Percentiles rank a stretch among this genome's conserved stretches.
Evolutionary conservation across 2,888 invertebrate species (phyloP).

Genomic region (Eledone cirrhosa): DNA sequence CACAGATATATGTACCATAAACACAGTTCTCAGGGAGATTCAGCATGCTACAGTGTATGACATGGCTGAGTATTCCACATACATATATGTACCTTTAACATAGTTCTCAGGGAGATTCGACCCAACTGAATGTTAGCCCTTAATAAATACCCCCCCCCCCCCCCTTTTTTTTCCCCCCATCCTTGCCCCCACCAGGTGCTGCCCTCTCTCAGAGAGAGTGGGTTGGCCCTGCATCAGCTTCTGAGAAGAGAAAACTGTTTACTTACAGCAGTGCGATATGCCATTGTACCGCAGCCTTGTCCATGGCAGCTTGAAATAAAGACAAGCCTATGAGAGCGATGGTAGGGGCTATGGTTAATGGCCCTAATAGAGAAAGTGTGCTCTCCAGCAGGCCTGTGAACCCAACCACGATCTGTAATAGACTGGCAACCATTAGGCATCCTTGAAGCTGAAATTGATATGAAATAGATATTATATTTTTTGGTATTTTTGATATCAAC

Average conservation of each 20-base stretch:
- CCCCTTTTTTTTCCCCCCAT: too few species aligned
- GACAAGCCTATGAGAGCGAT: slow-evolving; percentile 84
- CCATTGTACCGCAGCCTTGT: slow-evolving; percentile 83
- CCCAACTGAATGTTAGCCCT: too few species aligned
- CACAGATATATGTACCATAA: too few species aligned
- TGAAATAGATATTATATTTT: neutral
- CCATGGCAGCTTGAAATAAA: slow-evolving; percentile 81
- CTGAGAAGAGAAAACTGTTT: neutral
- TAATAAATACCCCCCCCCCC: too few species aligned
- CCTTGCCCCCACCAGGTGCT: too few species aligned
- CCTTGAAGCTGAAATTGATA: slow-evolving; percentile 73
- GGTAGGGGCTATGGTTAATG: slow-evolving; percentile 84
- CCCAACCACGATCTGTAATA: slow-evolving; percentile 80
- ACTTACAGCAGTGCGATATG: slow-evolving; percentile 82
- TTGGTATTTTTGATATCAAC: neutral
- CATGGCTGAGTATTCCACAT: too few species aligned
- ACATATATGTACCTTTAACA: too few species aligned
- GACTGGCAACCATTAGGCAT: slow-evolving; percentile 81
- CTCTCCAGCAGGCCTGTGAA: slow-evolving; percentile 78
- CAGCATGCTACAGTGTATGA: too few species aligned
- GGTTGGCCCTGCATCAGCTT: neutral
- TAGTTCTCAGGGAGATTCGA: too few species aligned
- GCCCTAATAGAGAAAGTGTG: slow-evolving; percentile 80
- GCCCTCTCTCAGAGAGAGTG: neutral
- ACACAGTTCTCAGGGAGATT: too few species aligned